Evolutionary conservation across 1,140 invertebrate genomes (phyloP), one percentile per base, ranked within the genome.

Genomic region (Calosoma granatense): DNA sequence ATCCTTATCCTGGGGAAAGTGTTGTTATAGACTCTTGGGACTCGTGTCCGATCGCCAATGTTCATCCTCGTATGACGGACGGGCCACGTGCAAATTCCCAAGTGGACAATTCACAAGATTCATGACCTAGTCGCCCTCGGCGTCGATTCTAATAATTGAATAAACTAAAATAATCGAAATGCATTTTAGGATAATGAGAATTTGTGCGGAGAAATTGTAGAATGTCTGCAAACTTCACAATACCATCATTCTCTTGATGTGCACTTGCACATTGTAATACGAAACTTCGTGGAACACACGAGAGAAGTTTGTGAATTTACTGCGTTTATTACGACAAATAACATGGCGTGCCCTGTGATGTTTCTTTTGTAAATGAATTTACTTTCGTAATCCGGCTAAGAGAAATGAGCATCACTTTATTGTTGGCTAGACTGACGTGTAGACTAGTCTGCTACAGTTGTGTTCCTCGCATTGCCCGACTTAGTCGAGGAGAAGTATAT

Each of bases 321-420:
- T 30, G 26, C 14, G 26, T 14, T 30, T 30, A 47, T 47, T 47
- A 47, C 15, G 15, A 47, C 41, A 47, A 47, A 47, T 47, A 47
- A 47, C 15, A 17, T 47, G 4, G 26, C 6, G 14, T 30, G 15
- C 3, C 17, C 3, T 47, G 41, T 17, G 4, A 9, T 17, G 9
- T 47, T 47, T 47, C 3, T 9, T 47, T 47, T 47, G 17, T 17
- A 47, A 47, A 47, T 47, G 9, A 47, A 47, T 47, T 17, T 47
- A 47, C 6, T 47, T 47, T 47, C 15, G 41, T 47, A 47, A 30
- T 30, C 26, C 26, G n/a, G 26, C 26, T 14, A 30, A 47, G 41
- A 47, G 9, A 47, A 12, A 47, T 47, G 15, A 17, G 41, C 6
- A 4, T 17, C 15, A 47, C 41, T 47, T 47, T 17, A 17, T 47